Conservation (phyloP, 2,797 vertebrate species). For the Trachurus trachurus region DNA sequence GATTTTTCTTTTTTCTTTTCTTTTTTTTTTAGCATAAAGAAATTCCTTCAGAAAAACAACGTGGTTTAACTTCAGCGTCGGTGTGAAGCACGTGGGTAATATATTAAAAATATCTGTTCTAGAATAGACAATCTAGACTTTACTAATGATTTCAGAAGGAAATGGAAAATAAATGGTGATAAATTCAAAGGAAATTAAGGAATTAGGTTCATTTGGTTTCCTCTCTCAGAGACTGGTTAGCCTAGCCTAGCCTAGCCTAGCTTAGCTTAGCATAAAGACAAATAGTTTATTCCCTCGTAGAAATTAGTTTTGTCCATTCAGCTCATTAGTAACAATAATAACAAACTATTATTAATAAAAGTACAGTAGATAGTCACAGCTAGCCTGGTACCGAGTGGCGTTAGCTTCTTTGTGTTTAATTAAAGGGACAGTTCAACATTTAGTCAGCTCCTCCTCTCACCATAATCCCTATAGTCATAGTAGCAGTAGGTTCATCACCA, state of each 20-base stretch:
- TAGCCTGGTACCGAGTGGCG: no score
- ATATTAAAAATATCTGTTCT: conserved; percentile 1
- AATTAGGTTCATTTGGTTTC: not conserved
- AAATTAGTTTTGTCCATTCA: no score
- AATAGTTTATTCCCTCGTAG: no score
- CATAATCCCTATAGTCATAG: no score
- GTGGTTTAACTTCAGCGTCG: not conserved
- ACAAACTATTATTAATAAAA: no score
- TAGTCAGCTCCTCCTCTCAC: no score
- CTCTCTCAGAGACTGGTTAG: not conserved
- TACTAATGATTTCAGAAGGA: not conserved
- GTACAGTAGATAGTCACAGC: no score
- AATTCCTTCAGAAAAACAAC: conserved; percentile 1
- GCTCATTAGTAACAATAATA: no score
- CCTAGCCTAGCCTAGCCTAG: not conserved
- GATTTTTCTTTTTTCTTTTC: not conserved
- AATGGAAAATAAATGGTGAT: not conserved
- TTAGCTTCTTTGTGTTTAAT: no score
- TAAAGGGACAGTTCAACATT: no score
- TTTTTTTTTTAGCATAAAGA: not conserved
- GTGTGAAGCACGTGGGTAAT: not conserved
- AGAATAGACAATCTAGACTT: not conserved
- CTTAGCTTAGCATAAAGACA: not conserved
- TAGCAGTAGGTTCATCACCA: no score
- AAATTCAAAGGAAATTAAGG: not conserved